Conservation (phyloP, 2,797 vertebrate genomes). For the Babyrousa celebensis region DNA sequence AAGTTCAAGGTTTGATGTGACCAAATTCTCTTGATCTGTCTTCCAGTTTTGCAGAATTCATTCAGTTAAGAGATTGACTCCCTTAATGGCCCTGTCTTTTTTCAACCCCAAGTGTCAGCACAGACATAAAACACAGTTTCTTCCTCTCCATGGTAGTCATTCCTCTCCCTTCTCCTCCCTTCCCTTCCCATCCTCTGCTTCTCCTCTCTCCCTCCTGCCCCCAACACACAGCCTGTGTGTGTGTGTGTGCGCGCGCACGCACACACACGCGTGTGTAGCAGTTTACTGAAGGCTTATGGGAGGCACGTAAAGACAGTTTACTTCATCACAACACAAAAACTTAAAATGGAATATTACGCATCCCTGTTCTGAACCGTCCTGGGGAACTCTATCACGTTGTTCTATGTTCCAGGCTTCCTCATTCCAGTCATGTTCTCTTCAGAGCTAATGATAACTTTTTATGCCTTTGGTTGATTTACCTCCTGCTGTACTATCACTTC, state of each 20-base stretch:
- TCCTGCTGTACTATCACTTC: background rate
- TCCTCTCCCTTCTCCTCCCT: too few species aligned
- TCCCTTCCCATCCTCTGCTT: too few species aligned
- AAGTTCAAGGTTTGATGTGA: background rate
- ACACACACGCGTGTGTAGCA: background rate
- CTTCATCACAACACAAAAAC: conserved; percentile 1
- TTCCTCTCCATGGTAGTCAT: background rate
- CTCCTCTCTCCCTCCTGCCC: too few species aligned
- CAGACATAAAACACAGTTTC: background rate
- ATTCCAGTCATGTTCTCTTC: background rate
- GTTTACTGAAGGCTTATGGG: background rate
- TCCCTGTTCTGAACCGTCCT: background rate
- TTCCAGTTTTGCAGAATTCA: conserved; percentile 37
- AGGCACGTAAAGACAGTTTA: background rate
- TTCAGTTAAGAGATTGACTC: background rate
- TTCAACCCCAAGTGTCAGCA: background rate
- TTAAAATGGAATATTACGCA: background rate
- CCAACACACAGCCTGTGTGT: background rate
- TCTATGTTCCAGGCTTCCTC: background rate
- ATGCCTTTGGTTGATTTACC: background rate
- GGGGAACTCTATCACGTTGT: background rate
- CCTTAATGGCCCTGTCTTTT: background rate
- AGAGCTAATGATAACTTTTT: background rate
- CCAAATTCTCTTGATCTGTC: background rate
- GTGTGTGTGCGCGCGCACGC: background rate